Evolutionary conservation across 2,797 vertebrate species (phyloP).

Genomic region (Artibeus jamaicensis): DNA sequence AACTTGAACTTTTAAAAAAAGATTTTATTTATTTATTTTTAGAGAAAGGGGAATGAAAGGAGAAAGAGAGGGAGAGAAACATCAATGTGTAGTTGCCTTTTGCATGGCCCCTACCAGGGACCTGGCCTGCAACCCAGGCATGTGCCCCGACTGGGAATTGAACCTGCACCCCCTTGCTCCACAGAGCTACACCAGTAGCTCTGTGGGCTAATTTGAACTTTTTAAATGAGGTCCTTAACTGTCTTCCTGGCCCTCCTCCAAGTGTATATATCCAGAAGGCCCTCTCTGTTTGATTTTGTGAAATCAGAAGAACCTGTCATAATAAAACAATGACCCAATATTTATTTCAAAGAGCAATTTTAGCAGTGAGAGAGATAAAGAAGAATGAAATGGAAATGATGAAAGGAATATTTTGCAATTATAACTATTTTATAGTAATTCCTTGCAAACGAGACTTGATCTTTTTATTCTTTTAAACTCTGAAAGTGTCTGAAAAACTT

Average conservation of each 20-base stretch:
- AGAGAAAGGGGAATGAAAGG: too few species aligned
- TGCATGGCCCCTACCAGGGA: too few species aligned
- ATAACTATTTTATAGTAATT: conserved; percentile 30
- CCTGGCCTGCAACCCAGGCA: too few species aligned
- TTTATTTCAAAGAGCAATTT: conserved; percentile 16
- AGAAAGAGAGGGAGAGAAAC: too few species aligned
- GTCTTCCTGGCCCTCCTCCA: background rate
- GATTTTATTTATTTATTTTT: too few species aligned
- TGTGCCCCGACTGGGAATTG: too few species aligned
- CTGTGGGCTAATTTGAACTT: background rate
- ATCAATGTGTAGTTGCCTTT: too few species aligned
- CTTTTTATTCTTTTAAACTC: conserved; percentile 10
- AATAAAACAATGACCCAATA: background rate
- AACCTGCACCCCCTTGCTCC: too few species aligned
- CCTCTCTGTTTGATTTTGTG: background rate
- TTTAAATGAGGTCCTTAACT: background rate
- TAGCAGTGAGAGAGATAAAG: background rate
- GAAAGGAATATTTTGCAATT: background rate
- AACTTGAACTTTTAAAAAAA: background rate
- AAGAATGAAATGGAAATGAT: background rate
- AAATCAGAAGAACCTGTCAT: background rate
- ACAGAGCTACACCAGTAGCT: too few species aligned
- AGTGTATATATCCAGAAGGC: background rate
- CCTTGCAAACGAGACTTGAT: background rate
- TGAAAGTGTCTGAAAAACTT: background rate